Evolutionary conservation across 2,113 vertebrate species (phyloP), one percentile per base, ranked within the genome.

Genomic region (Nicator chloris): DNA sequence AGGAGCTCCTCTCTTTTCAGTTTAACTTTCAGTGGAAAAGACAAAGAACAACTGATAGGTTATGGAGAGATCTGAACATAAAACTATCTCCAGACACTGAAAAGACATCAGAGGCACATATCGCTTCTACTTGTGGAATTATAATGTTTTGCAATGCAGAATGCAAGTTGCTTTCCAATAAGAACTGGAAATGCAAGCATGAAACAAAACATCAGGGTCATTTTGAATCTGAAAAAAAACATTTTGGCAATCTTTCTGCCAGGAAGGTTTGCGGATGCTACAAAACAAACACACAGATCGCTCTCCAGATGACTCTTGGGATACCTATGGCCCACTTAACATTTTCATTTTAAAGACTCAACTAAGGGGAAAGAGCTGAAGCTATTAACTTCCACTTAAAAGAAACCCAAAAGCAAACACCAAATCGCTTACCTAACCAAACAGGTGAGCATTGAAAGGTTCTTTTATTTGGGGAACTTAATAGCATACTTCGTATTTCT

Each of bases 381-480:
- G 51, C 40, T 44, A 22, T 28, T 13, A 45, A 26, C 20, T 61
- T 54, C 35, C 30, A 30, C 42, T 39, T 50, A 60, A 56, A 57
- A 54, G 8, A 60, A 71, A 60, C 6, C 18, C 31, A 4, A 28
- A 78, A 50, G 37, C 22, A 61, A 91, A 44, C 47, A 54, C 21
- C 39, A 15, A 50, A 63, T 50, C 21, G 24, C 54, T 81, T 35
- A 57, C 76, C 47, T 35, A 63, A 35, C 9, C 64, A 21, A 65
- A 27, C 0, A 39, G 2, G 5, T 1, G 7, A 49, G 30, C 39
- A 15, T 0, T 0, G 8, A 78, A 71, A 37, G 14, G 24, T 27
- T 59, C 57, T 37, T 44, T 44, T 33, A 63, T 26, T 47, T 4
- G 21, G 18, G 15, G 11, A 49, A 50, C 33, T 79, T 24, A 28